phyloP scores from a whole-genome alignment of 2,888 invertebrate species.

The Heliconius charithonia region DNA sequence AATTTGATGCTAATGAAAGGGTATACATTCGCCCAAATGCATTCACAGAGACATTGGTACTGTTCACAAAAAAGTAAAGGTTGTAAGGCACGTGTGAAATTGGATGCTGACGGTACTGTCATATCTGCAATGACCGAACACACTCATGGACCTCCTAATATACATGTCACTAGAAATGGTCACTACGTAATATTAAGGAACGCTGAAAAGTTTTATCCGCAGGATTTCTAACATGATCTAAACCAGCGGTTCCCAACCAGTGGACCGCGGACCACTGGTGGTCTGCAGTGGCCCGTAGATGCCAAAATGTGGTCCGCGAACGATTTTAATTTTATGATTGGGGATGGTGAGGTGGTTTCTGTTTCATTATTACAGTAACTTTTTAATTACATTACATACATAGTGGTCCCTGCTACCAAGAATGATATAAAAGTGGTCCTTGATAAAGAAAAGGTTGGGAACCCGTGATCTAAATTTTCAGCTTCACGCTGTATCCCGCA shows the following conservation, averaged over 20 bases:
- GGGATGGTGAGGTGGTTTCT: too few relatives aligned
- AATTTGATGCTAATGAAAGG: constrained; percentile 36
- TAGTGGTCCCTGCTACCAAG: too few relatives aligned
- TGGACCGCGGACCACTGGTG: too few relatives aligned
- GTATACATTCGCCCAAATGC: constrained; percentile 42
- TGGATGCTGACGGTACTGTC: constrained; percentile 48
- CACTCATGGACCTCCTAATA: constrained; percentile 51
- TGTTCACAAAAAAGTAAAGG: constrained; percentile 51
- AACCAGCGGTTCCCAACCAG: too few relatives aligned
- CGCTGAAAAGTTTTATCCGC: neutral
- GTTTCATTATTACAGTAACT: too few relatives aligned
- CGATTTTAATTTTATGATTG: too few relatives aligned
- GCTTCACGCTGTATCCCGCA: too few relatives aligned
- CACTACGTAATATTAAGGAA: constrained; percentile 24
- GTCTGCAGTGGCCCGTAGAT: too few relatives aligned
- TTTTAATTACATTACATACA: too few relatives aligned
- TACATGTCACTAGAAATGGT: constrained; percentile 17
- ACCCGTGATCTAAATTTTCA: neutral
- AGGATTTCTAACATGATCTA: neutral
- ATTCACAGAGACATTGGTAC: constrained; percentile 47
- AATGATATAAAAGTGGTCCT: too few relatives aligned
- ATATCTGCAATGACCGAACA: constrained; percentile 44
- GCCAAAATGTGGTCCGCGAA: too few relatives aligned
- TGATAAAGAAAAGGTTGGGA: too few relatives aligned
- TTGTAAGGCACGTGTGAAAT: constrained; percentile 53